Evolutionary conservation across 1,140 invertebrate genomes (phyloP).

Genomic region (Ips nitidus): DNA sequence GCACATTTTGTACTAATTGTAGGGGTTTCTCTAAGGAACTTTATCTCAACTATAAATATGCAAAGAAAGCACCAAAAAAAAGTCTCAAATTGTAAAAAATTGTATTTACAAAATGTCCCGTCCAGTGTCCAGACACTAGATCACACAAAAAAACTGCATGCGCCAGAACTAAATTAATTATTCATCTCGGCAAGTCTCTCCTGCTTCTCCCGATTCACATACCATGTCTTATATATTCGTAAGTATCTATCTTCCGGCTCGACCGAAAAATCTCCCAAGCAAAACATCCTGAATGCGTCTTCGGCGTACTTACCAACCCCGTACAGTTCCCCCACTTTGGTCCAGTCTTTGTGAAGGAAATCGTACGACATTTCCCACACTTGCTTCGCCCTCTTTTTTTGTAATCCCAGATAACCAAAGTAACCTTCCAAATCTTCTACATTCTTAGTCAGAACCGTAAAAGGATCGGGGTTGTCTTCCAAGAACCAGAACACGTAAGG

Average conservation of each 20-base stretch:
- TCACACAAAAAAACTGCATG: too few relatives aligned
- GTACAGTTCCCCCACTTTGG: conserved; percentile 56
- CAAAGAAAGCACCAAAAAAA: too few relatives aligned
- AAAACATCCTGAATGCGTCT: conserved; percentile 60
- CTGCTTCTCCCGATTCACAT: conserved; percentile 31
- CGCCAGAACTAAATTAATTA: background rate
- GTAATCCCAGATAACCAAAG: conserved; percentile 56
- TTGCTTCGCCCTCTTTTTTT: conserved; percentile 42
- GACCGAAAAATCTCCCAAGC: conserved; percentile 57
- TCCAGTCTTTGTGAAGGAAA: conserved; percentile 58
- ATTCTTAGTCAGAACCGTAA: conserved; percentile 52
- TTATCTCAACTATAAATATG: too few relatives aligned
- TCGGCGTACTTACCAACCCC: conserved; percentile 60
- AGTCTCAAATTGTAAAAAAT: too few relatives aligned
- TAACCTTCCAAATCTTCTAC: conserved; percentile 53
- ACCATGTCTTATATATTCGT: conserved; percentile 59
- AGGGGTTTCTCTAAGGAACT: too few relatives aligned
- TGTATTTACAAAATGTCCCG: too few relatives aligned
- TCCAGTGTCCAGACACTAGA: too few relatives aligned
- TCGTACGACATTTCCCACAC: conserved; percentile 58
- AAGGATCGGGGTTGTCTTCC: conserved; percentile 54
- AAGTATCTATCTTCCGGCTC: conserved; percentile 58
- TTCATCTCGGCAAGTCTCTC: conserved; percentile 19
- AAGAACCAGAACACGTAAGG: conserved; percentile 56
- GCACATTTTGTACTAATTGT: too few relatives aligned